Evolutionary conservation across 2,797 vertebrate species (phyloP), one percentile per base, ranked within the genome.

Genomic region (Arremon aurantiirostris): DNA sequence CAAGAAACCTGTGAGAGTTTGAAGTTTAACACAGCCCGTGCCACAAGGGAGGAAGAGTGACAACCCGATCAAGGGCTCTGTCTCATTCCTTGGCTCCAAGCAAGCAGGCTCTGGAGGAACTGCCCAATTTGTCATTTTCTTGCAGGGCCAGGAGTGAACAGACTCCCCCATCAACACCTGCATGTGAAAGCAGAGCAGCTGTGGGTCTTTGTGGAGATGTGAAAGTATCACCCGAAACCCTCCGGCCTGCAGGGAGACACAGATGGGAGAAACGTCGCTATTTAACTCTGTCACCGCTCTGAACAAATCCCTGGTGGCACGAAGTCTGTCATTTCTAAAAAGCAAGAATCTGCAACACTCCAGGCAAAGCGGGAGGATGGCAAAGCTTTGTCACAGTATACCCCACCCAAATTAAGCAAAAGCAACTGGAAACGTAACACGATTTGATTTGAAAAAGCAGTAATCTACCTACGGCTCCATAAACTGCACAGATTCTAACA

Each of bases 191-290:
- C 44, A 44, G 34, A 69, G 61, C 2, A 52, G 87, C 63, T 50
- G 69, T 1, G 16, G 66, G 34, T 47, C 80, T 76, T 21, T 24
- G 77, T 13, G 65, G 59, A 92, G 85, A 93, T 70, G 85, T 50
- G 86, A 83, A 94, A 92, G 69, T 83, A 76, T 59, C 63, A 16
- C 56, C 56, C 9, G 30, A 95, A 95, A 89, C 77, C 19, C 50
- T 47, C 21, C 0, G 4, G 37, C 24, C 32, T 80, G 49, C 44
- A 55, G 9, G 0, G 9, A 69, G 47, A 77, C 44, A 8, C 49
- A 44, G 64, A 18, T 0, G 8, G 21, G 39, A 86, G 50, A 66
- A 82, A 30, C 0, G 1, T 1, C 7, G 8, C 79, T 72, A 59
- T 76, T 78, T 42, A 14, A 14, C 44, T 81, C 30, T 21, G 59